A percentile compares a stretch with the other conserved stretches of the same genome.
Conservation (phyloP, 2,888 invertebrate species). For the Caenorhabditis sp. region DNA sequence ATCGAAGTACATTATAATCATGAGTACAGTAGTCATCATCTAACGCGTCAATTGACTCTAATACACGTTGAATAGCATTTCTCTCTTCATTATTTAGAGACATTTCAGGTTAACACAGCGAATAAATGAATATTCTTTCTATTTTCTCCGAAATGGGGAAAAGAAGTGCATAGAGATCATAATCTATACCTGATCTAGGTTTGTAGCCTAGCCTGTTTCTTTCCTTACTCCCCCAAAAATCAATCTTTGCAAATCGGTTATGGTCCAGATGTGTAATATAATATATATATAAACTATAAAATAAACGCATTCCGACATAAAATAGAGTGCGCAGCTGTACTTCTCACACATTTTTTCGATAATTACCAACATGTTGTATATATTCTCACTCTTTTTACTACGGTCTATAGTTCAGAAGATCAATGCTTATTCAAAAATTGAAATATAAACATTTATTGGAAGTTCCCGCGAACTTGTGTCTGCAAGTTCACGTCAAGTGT, state of each 20-base stretch:
- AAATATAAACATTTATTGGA: no score
- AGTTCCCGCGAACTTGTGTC: no score
- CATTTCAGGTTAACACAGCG: slow-evolving; percentile 8
- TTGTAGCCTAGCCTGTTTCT: not conserved
- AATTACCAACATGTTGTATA: not conserved
- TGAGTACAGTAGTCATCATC: slow-evolving; percentile 47
- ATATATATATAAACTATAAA: not conserved
- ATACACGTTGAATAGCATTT: slow-evolving; percentile 39
- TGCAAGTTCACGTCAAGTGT: no score
- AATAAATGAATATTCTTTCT: not conserved
- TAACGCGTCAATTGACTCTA: slow-evolving; percentile 25
- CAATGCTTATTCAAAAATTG: no score
- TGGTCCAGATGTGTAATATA: not conserved
- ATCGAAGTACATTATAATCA: slow-evolving; percentile 63
- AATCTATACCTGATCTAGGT: not conserved
- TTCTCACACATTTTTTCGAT: not conserved
- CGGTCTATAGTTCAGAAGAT: not conserved
- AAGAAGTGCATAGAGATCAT: not conserved
- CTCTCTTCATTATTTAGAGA: slow-evolving; percentile 19
- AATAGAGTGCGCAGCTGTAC: not conserved
- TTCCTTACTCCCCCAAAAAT: not conserved
- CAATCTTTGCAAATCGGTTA: not conserved
- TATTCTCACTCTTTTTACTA: not conserved
- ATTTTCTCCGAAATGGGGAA: not conserved
- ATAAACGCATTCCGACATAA: not conserved